A percentile compares a stretch with the other conserved stretches of the same genome.
phyloP scores from a whole-genome alignment of 92 coral and sea anemone genomes.

The Chrysogorgia sp. region DNA sequence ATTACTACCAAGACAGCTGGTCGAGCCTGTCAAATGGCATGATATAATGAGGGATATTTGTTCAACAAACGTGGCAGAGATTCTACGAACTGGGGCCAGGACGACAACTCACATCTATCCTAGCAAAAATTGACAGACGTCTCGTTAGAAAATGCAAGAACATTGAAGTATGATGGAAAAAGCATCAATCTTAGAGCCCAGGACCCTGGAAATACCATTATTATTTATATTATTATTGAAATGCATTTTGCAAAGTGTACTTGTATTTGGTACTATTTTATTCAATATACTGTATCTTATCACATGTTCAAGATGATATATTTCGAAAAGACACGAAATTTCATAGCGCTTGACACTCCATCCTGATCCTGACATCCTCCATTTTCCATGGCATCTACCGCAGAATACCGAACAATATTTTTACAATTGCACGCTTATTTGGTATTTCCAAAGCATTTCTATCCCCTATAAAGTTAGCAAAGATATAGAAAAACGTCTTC shows the following conservation, averaged over 20 bases:
- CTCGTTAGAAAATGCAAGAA: slow-evolving; percentile 57
- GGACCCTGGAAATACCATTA: slow-evolving; percentile 3
- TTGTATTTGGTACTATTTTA: no score
- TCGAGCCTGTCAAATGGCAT: slow-evolving; percentile 88
- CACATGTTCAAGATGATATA: no score
- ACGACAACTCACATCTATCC: slow-evolving; percentile 74
- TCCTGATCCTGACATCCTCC: no score
- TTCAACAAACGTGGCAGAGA: slow-evolving; percentile 21
- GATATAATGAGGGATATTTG: slow-evolving; percentile 60
- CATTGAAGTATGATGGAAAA: slow-evolving; percentile 46
- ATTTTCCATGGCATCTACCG: no score
- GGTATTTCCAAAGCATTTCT: no score
- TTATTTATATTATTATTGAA: neutral
- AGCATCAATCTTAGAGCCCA: neutral
- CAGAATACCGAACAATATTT: no score
- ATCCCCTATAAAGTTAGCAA: no score
- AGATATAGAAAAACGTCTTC: no score
- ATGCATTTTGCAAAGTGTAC: neutral
- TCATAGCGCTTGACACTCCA: no score
- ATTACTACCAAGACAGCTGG: slow-evolving; percentile 79
- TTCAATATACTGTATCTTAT: no score
- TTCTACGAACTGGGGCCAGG: slow-evolving; percentile 94
- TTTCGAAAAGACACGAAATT: no score
- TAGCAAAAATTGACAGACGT: slow-evolving; percentile 70
- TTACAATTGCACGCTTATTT: no score